Conservation (phyloP, 1,140 invertebrate species). For the Sminthurinus signatus region DNA sequence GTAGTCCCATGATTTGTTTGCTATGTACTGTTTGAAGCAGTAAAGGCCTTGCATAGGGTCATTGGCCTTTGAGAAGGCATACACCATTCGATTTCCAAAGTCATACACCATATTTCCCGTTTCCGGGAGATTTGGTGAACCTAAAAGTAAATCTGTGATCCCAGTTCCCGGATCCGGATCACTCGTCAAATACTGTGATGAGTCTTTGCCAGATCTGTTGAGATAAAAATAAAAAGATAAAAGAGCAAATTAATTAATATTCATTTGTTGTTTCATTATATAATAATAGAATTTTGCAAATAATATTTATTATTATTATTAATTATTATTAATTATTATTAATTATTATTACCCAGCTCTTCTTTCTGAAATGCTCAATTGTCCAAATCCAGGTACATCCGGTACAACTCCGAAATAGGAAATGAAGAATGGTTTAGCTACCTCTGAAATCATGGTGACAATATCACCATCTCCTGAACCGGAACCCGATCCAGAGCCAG, state of each 20-base stretch:
- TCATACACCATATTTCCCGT: slow-evolving; percentile 38
- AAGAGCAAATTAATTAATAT: too few relatives aligned
- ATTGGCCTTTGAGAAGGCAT: slow-evolving; percentile 37
- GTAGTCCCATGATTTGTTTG: slow-evolving; percentile 41
- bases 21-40: slow-evolving; percentile 41
- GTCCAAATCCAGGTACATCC: slow-evolving; percentile 28
- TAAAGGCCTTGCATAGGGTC: slow-evolving; percentile 39
- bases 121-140: slow-evolving; percentile 33
- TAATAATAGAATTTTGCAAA: background rate
- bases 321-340: too few relatives aligned
- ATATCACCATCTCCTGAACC: slow-evolving; percentile 36
- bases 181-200: slow-evolving; percentile 18
- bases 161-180: slow-evolving; percentile 39
- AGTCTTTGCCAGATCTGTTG: background rate
- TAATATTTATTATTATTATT: background rate
- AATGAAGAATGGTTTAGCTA: slow-evolving; percentile 41
- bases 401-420: slow-evolving; percentile 35
- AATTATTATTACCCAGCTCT: slow-evolving; percentile 11
- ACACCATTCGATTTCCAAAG: slow-evolving; percentile 39
- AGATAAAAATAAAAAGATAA: background rate
- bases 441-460: slow-evolving; percentile 36
- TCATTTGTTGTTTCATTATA: background rate
- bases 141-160: slow-evolving; percentile 32
- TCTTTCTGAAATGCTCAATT: slow-evolving; percentile 29
- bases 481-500: background rate